Conservation (phyloP, 2,113 vertebrate genomes). For the Phoenicopterus ruber region DNA sequence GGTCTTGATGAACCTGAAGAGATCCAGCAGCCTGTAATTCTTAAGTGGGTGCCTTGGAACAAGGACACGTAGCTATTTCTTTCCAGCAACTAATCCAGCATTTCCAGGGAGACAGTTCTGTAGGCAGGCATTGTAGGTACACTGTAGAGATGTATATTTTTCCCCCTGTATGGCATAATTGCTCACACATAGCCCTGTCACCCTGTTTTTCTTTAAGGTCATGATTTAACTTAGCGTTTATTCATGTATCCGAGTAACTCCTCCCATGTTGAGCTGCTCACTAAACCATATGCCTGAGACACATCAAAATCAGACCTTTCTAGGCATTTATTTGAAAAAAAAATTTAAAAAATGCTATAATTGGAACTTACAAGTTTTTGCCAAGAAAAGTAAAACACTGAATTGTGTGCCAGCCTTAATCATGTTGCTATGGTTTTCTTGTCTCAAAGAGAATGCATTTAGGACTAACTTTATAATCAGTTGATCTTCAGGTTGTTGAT, state of each 20-base stretch:
- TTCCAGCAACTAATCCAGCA: not conserved
- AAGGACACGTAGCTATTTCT: not conserved
- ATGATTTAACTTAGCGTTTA: constrained; percentile 10
- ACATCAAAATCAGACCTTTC: constrained; percentile 25
- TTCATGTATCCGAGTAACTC: constrained; percentile 13
- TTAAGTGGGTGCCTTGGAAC: not conserved
- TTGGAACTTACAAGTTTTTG: constrained; percentile 33
- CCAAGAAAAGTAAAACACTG: constrained; percentile 42
- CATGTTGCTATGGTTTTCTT: constrained; percentile 50
- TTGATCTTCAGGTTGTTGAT: constrained; percentile 6
- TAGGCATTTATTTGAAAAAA: not conserved
- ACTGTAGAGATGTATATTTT: not conserved
- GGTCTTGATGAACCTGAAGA: not conserved
- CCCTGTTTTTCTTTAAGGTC: not conserved
- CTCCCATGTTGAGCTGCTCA: not conserved
- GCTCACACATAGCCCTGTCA: not conserved
- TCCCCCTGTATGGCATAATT: not conserved
- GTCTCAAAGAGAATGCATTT: constrained; percentile 20
- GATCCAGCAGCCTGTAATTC: not conserved
- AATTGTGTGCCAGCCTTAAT: constrained; percentile 40
- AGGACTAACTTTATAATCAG: constrained; percentile 12
- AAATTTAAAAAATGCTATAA: not conserved
- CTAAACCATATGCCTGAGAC: constrained; percentile 33
- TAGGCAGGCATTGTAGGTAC: not conserved
- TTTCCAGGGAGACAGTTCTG: constrained; percentile 3